These are phyloP conservation scores for Clarias batrachus DNA, from an alignment of 2,113 vertebrate genomes.

Conservation along the genomic window DNA sequence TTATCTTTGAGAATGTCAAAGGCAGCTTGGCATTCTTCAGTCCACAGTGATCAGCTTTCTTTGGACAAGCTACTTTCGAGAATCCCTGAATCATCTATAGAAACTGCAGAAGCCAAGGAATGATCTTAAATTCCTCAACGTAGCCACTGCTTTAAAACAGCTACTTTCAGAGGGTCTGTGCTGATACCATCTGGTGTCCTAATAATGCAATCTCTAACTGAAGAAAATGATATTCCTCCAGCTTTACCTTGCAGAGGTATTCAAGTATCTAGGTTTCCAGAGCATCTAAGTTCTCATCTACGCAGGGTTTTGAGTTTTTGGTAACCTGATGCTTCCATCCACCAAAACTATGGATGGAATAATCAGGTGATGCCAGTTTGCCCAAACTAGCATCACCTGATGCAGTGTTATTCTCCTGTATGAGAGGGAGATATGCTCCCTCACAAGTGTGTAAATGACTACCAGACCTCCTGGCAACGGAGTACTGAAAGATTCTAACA, in stretches of 20 bases:
- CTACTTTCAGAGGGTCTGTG: neutral
- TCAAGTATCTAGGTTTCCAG: neutral
- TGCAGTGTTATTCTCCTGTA: too few species aligned
- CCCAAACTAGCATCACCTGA: too few species aligned
- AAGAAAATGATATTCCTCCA: too few species aligned
- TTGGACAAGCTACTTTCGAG: neutral
- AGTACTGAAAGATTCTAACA: neutral
- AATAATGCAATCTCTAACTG: neutral
- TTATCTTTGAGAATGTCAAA: neutral
- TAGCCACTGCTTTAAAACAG: neutral
- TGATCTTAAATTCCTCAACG: neutral
- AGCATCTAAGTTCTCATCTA: conserved; percentile 4
- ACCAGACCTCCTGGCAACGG: conserved; percentile 1
- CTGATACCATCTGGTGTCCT: neutral
- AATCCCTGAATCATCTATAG: neutral
- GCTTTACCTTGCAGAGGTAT: neutral
- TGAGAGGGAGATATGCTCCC: too few species aligned
- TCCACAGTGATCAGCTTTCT: neutral
- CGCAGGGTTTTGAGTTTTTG: neutral
- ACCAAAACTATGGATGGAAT: neutral
- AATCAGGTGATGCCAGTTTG: too few species aligned
- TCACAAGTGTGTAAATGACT: neutral
- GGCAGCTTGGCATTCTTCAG: neutral
- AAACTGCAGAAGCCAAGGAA: neutral
- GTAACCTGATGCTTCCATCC: neutral